phyloP scores from a whole-genome alignment of 1,140 invertebrate species.

The Palaemon carinicauda region DNA sequence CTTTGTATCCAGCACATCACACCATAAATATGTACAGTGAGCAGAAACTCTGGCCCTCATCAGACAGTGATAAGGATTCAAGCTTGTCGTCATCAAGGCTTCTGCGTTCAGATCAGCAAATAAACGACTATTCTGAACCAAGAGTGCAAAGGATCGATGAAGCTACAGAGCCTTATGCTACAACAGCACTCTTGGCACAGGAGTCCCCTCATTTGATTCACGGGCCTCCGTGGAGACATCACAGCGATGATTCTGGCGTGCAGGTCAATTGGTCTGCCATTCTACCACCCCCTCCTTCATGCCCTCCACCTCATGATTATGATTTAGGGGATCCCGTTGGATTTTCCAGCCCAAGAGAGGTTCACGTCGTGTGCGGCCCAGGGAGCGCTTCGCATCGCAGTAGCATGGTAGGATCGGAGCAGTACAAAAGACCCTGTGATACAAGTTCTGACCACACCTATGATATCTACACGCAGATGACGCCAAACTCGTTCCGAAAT shows the following conservation, averaged over 20 bases:
- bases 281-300: constrained; percentile 51
- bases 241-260: constrained; percentile 31
- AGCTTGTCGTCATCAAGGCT: constrained; percentile 37
- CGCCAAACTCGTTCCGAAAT: neutral
- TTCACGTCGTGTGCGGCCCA: neutral
- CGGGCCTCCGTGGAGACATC: constrained; percentile 14
- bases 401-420: constrained; percentile 5
- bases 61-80: constrained; percentile 49
- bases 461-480: constrained; percentile 12
- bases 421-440: constrained; percentile 38
- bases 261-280: constrained; percentile 56
- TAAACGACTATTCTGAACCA: constrained; percentile 57
- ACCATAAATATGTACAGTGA: constrained; percentile 59
- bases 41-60: constrained; percentile 48
- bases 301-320: constrained; percentile 41
- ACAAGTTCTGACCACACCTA: constrained; percentile 39
- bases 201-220: constrained; percentile 8
- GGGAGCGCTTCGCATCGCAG: neutral
- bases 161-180: constrained; percentile 54
- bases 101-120: constrained; percentile 45
- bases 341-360: neutral
- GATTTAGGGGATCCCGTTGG: neutral
- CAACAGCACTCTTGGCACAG: constrained; percentile 54
- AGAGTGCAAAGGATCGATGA: constrained; percentile 31
- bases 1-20: constrained; percentile 38